A percentile compares a stretch with the other conserved stretches of the same genome.
These are phyloP conservation scores for Yponomeuta plumbellus DNA, from an alignment of 2,888 invertebrate species.

Conservation along the genomic window DNA sequence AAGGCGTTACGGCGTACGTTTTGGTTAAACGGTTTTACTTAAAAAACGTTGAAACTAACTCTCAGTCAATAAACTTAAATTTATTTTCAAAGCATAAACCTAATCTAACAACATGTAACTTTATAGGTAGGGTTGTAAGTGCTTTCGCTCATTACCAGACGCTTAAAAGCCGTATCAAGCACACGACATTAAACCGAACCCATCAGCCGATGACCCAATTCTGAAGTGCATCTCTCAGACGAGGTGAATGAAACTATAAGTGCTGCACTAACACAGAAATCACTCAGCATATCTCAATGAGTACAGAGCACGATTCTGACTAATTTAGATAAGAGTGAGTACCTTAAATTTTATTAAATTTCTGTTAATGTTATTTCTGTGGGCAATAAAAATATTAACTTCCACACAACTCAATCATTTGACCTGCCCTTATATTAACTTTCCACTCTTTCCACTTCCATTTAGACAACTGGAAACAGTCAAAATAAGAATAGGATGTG, in stretches of 20 bases:
- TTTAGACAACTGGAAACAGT: too few species aligned
- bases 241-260: conserved; percentile 64
- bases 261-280: background rate
- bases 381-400: too few species aligned
- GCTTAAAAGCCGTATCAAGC: background rate
- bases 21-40: background rate
- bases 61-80: conserved; percentile 27
- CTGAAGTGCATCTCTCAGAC: conserved; percentile 29
- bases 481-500: too few species aligned
- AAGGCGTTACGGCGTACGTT: conserved; percentile 4
- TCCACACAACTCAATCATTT: too few species aligned
- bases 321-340: too few species aligned
- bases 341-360: too few species aligned
- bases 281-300: background rate
- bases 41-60: conserved; percentile 23
- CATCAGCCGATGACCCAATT: conserved; percentile 1
- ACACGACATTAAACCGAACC: background rate
- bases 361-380: too few species aligned
- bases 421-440: too few species aligned
- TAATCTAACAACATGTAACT: conserved; percentile 21
- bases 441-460: too few species aligned
- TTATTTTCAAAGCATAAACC: conserved; percentile 28
- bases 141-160: background rate
- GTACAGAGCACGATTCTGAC: background rate
- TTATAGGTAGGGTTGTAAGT: background rate